Evolutionary conservation across 2,797 vertebrate genomes (phyloP).

Genomic region (Anguilla obscura): DNA sequence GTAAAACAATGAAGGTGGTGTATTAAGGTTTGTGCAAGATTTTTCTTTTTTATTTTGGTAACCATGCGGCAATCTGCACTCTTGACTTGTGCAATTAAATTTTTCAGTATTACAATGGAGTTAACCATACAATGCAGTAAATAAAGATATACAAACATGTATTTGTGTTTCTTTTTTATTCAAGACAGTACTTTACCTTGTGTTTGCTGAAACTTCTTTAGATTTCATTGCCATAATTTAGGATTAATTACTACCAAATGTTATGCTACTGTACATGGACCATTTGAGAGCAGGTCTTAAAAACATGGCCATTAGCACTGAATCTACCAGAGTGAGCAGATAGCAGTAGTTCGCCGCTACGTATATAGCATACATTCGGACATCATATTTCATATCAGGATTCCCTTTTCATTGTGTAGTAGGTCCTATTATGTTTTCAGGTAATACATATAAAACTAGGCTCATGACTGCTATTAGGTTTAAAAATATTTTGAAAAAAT

Average conservation of each 20-base stretch:
- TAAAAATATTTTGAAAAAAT: too few relatives aligned
- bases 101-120: slow-evolving; percentile 40
- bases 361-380: neutral
- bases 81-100: slow-evolving; percentile 53
- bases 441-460: too few relatives aligned
- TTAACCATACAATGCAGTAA: slow-evolving; percentile 61
- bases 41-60: slow-evolving; percentile 61
- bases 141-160: slow-evolving; percentile 48
- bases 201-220: neutral
- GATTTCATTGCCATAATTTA: neutral
- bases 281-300: neutral
- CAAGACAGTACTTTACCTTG: neutral
- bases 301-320: neutral
- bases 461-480: too few relatives aligned
- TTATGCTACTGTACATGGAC: neutral
- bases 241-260: neutral
- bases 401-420: neutral
- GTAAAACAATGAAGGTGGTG: slow-evolving; percentile 67
- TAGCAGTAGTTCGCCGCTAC: neutral
- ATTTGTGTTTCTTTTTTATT: neutral
- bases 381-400: neutral
- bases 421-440: too few relatives aligned
- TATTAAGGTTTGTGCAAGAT: slow-evolving; percentile 70
- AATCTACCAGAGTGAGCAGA: neutral
- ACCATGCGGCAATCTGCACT: slow-evolving; percentile 57